Conservation (phyloP, 1,140 invertebrate genomes). For the Euura saliciscinereae region DNA sequence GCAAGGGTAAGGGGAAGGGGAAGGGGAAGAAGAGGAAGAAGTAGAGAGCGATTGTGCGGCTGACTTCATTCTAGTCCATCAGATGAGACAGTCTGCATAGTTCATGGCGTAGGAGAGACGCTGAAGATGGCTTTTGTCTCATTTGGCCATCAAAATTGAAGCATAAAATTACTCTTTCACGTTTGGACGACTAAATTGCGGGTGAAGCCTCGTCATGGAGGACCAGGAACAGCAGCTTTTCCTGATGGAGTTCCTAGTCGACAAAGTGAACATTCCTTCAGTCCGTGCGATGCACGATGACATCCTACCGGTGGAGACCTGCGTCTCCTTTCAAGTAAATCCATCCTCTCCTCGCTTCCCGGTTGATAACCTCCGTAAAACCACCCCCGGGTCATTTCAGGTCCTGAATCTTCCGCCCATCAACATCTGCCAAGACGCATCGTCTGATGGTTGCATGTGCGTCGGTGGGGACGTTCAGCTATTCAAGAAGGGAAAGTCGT, state of each 20-base stretch:
- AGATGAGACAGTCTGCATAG: too few species aligned
- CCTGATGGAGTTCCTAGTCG: slow-evolving; percentile 52
- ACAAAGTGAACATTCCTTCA: slow-evolving; percentile 44
- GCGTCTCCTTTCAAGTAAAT: slow-evolving; percentile 49
- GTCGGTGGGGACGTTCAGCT: slow-evolving; percentile 32
- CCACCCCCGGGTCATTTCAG: slow-evolving; percentile 23
- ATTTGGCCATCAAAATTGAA: too few species aligned
- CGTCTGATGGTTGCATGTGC: slow-evolving; percentile 37
- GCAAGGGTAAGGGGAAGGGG: slow-evolving; percentile 11
- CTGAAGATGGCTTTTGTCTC: too few species aligned
- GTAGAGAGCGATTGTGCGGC: background rate
- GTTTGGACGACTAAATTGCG: background rate
- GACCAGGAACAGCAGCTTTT: slow-evolving; percentile 41
- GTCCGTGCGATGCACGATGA: slow-evolving; percentile 44
- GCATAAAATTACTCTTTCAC: background rate
- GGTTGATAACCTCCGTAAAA: background rate
- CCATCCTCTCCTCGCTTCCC: background rate
- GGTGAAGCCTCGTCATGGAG: slow-evolving; percentile 10
- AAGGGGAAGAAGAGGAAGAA: slow-evolving; percentile 31
- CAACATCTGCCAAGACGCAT: slow-evolving; percentile 48
- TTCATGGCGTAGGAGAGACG: too few species aligned
- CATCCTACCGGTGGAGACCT: slow-evolving; percentile 39
- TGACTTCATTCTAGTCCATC: too few species aligned
- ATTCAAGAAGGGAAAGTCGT: slow-evolving; percentile 57
- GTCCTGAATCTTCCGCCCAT: slow-evolving; percentile 48